phyloP scores from a whole-genome alignment of 2,797 vertebrate species.

The Malurus leucopterus region DNA sequence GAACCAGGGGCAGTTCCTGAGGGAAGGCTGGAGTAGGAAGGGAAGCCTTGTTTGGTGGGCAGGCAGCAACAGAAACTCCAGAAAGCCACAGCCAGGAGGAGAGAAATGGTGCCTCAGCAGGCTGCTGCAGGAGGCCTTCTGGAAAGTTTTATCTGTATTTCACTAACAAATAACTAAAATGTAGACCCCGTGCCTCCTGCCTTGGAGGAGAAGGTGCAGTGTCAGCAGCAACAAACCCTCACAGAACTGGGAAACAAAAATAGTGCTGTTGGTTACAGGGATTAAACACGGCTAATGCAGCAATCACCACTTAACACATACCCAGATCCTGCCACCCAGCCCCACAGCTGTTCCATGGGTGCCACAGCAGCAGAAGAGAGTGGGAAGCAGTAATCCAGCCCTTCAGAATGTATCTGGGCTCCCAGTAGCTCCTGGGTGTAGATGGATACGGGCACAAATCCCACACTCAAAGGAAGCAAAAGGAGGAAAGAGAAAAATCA shows the following conservation, averaged over 20 bases:
- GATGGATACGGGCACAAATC: neutral
- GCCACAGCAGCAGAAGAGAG: neutral
- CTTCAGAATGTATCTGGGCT: neutral
- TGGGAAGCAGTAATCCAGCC: neutral
- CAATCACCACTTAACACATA: neutral
- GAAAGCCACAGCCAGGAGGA: neutral
- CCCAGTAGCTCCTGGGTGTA: fast-evolving
- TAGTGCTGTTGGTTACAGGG: neutral
- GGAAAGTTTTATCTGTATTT: neutral
- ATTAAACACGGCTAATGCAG: neutral
- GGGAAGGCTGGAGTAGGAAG: neutral
- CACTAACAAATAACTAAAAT: neutral
- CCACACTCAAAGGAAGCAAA: neutral
- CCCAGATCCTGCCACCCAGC: neutral
- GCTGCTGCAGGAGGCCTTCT: neutral
- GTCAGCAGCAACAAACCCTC: neutral
- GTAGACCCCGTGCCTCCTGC: neutral
- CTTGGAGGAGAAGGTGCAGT: neutral
- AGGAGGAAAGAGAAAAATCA: neutral
- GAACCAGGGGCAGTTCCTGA: neutral
- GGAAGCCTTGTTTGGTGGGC: neutral
- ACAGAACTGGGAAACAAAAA: neutral
- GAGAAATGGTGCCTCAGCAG: neutral
- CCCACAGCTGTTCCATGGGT: neutral
- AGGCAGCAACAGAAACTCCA: neutral